Evolutionary conservation across 2,113 vertebrate genomes (phyloP).

Genomic region (Glaucomys volans): DNA sequence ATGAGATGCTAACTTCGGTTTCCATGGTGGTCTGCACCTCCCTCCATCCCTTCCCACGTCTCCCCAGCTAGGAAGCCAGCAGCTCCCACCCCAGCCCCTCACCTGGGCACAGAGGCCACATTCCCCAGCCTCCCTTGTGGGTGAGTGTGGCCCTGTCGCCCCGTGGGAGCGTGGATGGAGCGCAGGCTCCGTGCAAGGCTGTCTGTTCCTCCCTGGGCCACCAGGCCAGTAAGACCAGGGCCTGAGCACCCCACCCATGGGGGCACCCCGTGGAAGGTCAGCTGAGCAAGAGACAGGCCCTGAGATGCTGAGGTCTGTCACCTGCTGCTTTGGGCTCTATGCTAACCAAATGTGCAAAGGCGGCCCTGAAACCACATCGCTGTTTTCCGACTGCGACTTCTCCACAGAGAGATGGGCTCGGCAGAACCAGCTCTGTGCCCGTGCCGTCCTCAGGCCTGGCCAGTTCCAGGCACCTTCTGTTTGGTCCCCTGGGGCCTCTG

Average conservation of each 20-base stretch:
- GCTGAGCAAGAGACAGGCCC: not conserved
- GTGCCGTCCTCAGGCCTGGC: not conserved
- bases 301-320: not conserved
- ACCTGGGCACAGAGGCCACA: not conserved
- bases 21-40: fast-evolving
- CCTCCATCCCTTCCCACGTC: fast-evolving
- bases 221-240: not conserved
- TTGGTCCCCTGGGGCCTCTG: too few species aligned
- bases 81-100: fast-evolving
- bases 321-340: not conserved
- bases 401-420: not conserved
- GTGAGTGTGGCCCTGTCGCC: not conserved
- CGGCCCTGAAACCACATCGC: not conserved
- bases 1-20: not conserved
- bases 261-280: not conserved
- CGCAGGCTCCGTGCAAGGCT: not conserved
- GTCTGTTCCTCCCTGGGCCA: not conserved
- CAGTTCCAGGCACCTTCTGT: not conserved
- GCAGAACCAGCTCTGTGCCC: fast-evolving
- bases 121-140: not conserved
- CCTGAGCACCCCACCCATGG: not conserved
- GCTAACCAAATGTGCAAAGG: too few species aligned
- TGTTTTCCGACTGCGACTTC: not conserved
- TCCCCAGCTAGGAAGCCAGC: not conserved
- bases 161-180: not conserved